A percentile compares a stretch with the other conserved stretches of the same genome.
Evolutionary conservation across 2,797 vertebrate species (phyloP).

Genomic region (Masticophis lateralis): DNA sequence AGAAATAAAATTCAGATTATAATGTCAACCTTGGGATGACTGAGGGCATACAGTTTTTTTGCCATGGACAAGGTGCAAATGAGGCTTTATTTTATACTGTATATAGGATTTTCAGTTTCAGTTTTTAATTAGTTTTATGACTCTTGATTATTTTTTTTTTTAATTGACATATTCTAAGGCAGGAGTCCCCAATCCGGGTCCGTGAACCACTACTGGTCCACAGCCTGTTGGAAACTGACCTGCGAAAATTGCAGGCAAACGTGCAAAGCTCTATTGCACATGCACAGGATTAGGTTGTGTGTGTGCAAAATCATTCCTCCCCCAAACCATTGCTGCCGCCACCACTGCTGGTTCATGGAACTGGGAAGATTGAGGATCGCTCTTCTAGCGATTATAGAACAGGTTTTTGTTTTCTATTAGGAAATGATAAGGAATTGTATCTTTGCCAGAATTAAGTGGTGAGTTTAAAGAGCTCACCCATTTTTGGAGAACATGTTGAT

Average conservation of each 20-base stretch:
- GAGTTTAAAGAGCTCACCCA: not conserved
- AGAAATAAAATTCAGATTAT: not conserved
- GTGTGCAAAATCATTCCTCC: not conserved
- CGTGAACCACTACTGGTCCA: too few relatives aligned
- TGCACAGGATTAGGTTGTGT: too few relatives aligned
- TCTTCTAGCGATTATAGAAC: not conserved
- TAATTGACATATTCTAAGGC: not conserved
- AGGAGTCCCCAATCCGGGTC: not conserved
- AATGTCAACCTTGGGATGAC: not conserved
- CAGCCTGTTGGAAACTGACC: too few relatives aligned
- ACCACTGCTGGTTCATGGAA: not conserved
- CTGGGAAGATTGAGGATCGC: not conserved
- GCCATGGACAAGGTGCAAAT: not conserved
- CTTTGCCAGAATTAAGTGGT: not conserved
- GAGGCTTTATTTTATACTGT: not conserved
- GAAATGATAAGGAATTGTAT: not conserved
- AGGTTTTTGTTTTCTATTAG: not conserved
- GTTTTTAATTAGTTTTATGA: not conserved
- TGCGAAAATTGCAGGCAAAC: too few relatives aligned
- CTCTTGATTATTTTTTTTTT: not conserved
- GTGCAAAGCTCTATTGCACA: too few relatives aligned
- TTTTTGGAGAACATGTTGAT: not conserved
- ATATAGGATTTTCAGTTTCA: not conserved
- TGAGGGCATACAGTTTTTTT: not conserved
- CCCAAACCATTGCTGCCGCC: fast-evolving